These are phyloP conservation scores for Hipposideros armiger DNA, from an alignment of 2,113 vertebrate species.

Conservation along the genomic window DNA sequence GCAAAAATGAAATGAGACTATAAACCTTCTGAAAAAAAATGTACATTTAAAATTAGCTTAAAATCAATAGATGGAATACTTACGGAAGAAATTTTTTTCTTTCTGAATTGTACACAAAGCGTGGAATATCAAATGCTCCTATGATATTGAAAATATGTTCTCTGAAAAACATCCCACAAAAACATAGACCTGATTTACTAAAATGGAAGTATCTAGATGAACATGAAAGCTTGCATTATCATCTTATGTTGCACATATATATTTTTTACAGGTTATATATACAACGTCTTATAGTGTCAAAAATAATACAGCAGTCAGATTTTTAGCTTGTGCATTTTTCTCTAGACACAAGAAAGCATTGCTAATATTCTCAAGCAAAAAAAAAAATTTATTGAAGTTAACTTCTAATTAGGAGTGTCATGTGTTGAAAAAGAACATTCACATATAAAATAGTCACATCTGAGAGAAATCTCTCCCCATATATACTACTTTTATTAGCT, in stretches of 20 bases:
- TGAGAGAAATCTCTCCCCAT: slow-evolving; percentile 28
- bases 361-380: slow-evolving; percentile 26
- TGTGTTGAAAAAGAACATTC: slow-evolving; percentile 40
- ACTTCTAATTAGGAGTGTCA: slow-evolving; percentile 43
- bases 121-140: slow-evolving; percentile 96
- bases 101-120: slow-evolving; percentile 95
- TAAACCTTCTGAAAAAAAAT: background rate
- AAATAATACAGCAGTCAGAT: slow-evolving; percentile 21
- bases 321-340: slow-evolving; percentile 50
- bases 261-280: background rate
- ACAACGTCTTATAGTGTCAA: slow-evolving; percentile 32
- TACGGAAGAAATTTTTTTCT: slow-evolving; percentile 98
- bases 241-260: background rate
- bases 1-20: background rate
- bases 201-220: slow-evolving; percentile 33
- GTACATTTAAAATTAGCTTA: slow-evolving; percentile 55
- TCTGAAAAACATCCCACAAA: slow-evolving; percentile 89
- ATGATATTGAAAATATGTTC: slow-evolving; percentile 98
- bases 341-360: slow-evolving; percentile 30
- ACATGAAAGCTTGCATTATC: slow-evolving; percentile 41
- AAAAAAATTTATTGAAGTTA: slow-evolving; percentile 44
- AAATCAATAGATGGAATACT: slow-evolving; percentile 84
- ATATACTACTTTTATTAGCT: background rate
- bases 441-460: background rate
- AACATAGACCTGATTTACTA: slow-evolving; percentile 62